These are phyloP conservation scores for Regulus satrapa DNA, from an alignment of 2,113 vertebrate genomes.

Conservation along the genomic window DNA sequence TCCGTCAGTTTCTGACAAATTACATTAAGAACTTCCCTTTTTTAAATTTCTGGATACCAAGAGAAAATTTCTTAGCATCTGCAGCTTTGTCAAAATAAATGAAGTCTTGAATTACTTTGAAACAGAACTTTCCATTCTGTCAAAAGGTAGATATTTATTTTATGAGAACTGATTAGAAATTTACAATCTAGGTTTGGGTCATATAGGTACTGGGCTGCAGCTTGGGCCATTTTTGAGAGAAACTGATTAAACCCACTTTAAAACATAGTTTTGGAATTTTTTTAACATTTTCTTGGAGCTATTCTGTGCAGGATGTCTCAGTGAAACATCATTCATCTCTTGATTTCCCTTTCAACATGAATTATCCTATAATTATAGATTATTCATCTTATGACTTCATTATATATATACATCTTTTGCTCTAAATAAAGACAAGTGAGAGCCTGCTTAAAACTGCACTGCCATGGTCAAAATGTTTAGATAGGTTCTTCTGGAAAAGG, in stretches of 20 bases:
- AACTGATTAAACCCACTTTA: neutral
- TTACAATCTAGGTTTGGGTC: neutral
- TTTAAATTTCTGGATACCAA: neutral
- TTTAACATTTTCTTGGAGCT: neutral
- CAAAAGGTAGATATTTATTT: neutral
- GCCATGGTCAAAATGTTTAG: neutral
- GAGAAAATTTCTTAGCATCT: neutral
- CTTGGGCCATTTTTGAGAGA: neutral
- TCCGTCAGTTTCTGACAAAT: neutral
- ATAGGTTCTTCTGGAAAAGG: neutral
- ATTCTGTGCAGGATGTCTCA: neutral
- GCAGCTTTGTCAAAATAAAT: neutral
- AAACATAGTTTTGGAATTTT: neutral
- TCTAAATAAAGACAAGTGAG: neutral
- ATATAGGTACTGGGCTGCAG: neutral
- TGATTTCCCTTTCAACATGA: neutral
- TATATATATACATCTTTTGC: neutral
- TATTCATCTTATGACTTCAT: neutral
- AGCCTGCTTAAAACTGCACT: neutral
- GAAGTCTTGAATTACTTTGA: neutral
- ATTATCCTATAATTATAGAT: neutral
- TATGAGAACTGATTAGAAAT: neutral
- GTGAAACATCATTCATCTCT: neutral
- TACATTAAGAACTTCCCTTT: neutral
- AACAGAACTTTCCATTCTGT: neutral